Conservation (phyloP, 1,140 invertebrate species). For the Brachionus calyciflorus region DNA sequence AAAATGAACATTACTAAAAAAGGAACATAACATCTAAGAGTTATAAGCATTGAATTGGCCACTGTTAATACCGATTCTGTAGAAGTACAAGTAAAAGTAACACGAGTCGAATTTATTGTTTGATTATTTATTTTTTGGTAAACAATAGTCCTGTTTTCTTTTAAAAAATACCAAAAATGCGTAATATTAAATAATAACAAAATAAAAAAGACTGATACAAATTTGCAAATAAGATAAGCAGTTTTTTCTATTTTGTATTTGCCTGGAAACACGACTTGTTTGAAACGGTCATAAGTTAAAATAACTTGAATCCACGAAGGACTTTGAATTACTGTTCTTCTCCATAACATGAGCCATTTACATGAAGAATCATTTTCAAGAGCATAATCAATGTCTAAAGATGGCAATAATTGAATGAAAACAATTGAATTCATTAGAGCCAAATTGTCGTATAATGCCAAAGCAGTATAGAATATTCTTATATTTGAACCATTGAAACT, state of each 20-base stretch:
- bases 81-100: too few species aligned
- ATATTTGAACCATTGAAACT: background rate
- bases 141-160: too few species aligned
- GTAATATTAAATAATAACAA: background rate
- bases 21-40: too few species aligned
- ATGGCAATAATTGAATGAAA: background rate
- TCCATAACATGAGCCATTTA: background rate
- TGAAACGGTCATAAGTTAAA: slow-evolving; percentile 8
- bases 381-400: background rate
- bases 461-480: background rate
- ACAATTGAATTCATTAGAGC: background rate
- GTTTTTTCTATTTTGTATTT: background rate
- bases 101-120: too few species aligned
- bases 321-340: background rate
- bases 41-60: too few species aligned
- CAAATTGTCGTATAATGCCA: background rate
- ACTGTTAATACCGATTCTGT: too few species aligned
- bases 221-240: background rate
- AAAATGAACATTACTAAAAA: too few species aligned
- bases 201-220: background rate
- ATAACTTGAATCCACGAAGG: slow-evolving; percentile 31
- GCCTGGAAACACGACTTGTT: background rate
- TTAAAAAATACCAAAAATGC: slow-evolving; percentile 9
- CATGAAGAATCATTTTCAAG: background rate
- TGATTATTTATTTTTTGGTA: too few species aligned